phyloP scores from a whole-genome alignment of 2,888 invertebrate species.

The Nomada goodeniana region DNA sequence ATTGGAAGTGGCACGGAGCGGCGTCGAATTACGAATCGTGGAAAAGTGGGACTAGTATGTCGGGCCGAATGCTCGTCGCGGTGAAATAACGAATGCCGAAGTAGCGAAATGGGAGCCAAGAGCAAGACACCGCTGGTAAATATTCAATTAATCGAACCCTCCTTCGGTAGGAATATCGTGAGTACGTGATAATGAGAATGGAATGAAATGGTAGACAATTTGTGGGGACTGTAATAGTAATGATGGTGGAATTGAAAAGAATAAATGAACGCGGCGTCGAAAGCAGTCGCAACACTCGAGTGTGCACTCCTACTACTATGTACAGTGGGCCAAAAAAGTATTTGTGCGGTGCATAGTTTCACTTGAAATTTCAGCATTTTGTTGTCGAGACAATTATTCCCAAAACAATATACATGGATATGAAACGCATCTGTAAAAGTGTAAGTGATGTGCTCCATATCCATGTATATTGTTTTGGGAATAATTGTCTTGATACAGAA shows the following conservation, averaged over 20 bases:
- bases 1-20: conserved; percentile 43
- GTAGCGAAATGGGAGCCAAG: not conserved
- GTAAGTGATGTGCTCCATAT: no score
- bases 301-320: no score
- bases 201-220: not conserved
- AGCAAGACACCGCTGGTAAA: not conserved
- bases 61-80: conserved; percentile 9
- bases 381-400: no score
- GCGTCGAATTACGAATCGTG: conserved; percentile 53
- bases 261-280: not conserved
- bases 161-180: not conserved
- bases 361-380: no score
- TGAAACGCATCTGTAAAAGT: no score
- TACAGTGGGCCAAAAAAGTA: no score
- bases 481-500: no score
- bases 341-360: no score
- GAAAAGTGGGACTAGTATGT: conserved; percentile 1
- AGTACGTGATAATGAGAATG: no score
- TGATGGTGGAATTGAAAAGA: not conserved
- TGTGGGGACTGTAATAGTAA: not conserved
- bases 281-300: no score
- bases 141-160: conserved; percentile 5
- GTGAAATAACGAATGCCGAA: conserved; percentile 15
- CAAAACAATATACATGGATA: no score
- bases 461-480: no score